Evolutionary conservation across 2,888 invertebrate genomes (phyloP).

Genomic region (Metopia argyrocephala): DNA sequence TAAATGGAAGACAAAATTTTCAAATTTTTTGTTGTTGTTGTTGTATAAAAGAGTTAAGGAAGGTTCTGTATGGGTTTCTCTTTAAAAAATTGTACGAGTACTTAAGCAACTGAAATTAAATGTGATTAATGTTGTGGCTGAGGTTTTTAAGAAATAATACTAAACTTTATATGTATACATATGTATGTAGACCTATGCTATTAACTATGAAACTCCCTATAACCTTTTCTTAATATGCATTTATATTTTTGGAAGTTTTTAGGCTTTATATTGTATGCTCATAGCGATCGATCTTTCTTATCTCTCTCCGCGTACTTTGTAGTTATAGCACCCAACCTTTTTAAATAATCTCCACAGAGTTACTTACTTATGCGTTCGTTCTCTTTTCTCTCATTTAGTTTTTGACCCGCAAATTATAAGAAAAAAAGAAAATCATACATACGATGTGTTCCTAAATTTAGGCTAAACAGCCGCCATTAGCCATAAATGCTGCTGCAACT

Average conservation of each 20-base stretch:
- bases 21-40: neutral
- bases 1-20: constrained; percentile 51
- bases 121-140: constrained; percentile 1
- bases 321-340: constrained; percentile 28
- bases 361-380: constrained; percentile 66
- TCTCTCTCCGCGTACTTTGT: constrained; percentile 40
- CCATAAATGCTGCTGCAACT: constrained; percentile 76
- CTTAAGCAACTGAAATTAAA: neutral
- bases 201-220: neutral
- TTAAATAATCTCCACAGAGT: constrained; percentile 33
- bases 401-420: constrained; percentile 66
- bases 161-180: neutral
- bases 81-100: neutral
- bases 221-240: too few relatives aligned
- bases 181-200: constrained; percentile 24
- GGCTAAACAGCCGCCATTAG: constrained; percentile 77
- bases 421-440: constrained; percentile 62
- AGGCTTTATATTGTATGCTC: constrained; percentile 16
- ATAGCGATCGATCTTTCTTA: constrained; percentile 37
- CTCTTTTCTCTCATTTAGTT: constrained; percentile 61
- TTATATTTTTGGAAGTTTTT: constrained; percentile 50
- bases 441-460: constrained; percentile 70
- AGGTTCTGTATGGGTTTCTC: neutral
- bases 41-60: constrained; percentile 4
- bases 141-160: constrained; percentile 1